A percentile compares a stretch with the other conserved stretches of the same genome.
Evolutionary conservation across 2,888 invertebrate species (phyloP).

Genomic region (Drosophila stalkeri): DNA sequence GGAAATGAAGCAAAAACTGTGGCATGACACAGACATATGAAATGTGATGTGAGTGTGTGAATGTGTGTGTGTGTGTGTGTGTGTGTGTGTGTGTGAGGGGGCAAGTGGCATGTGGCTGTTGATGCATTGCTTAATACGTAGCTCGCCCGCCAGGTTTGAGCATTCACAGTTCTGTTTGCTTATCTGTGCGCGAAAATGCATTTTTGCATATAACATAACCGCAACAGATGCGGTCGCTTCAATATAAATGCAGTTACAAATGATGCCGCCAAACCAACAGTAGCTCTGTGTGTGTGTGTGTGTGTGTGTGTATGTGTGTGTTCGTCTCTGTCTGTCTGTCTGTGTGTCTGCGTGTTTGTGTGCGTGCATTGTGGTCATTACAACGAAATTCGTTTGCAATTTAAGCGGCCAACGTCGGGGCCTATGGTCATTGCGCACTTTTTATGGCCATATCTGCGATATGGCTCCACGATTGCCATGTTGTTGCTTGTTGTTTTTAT

Average conservation of each 20-base stretch:
- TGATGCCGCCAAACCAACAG: constrained; percentile 51
- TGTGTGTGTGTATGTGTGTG: constrained; percentile 6
- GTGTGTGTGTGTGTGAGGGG: neutral
- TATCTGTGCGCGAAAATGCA: constrained; percentile 81
- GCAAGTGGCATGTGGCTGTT: constrained; percentile 37
- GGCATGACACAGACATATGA: neutral
- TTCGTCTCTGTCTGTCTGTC: constrained; percentile 10
- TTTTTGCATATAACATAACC: constrained; percentile 81
- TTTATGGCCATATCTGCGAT: constrained; percentile 59
- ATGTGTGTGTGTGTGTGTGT: neutral
- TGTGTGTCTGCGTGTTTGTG: neutral
- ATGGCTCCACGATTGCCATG: constrained; percentile 35
- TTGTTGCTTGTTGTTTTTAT: constrained; percentile 62
- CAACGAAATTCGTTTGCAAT: constrained; percentile 76
- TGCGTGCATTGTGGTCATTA: constrained; percentile 72
- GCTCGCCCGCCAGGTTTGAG: constrained; percentile 28
- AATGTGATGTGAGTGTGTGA: neutral
- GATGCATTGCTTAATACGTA: constrained; percentile 66
- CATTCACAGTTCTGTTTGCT: constrained; percentile 58
- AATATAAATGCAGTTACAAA: constrained; percentile 81
- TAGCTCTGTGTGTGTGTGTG: neutral
- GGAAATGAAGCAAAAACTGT: constrained; percentile 69
- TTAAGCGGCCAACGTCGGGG: constrained; percentile 42
- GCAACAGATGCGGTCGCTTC: constrained; percentile 81
- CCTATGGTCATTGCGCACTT: constrained; percentile 40